Evolutionary conservation across 2,797 vertebrate genomes (phyloP), one percentile per base, ranked within the genome.

Genomic region (Argya squamiceps): DNA sequence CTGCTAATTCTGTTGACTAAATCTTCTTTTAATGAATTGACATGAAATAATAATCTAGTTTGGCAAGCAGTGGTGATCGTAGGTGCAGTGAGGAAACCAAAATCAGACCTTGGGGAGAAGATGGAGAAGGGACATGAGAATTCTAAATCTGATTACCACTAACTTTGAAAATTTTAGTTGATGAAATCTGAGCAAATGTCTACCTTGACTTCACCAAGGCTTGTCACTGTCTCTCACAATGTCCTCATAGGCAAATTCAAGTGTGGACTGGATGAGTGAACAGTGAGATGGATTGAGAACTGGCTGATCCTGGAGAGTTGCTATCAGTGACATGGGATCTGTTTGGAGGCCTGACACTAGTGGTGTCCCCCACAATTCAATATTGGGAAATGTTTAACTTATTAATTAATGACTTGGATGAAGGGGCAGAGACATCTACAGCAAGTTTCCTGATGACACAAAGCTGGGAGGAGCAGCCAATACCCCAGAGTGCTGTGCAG

Each of bases 11-110:
- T 79, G 18, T 69, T 74, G 71, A 69, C 37, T 58, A 49, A 53
- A 19, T 65, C 34, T 74, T 93, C 39, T 84, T 93, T 83, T 53
- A 77, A 85, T 64, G 43, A 87, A 11, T 21, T 70, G 58, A 63
- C 4, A 15, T 58, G 73, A 91, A 68, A 59, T 60, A 89, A 76
- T 82, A 78, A 59, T 55, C 36, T 43, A 41, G 43, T 75, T 32
- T 37, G 39, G 47, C 24, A 73, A 88, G 37, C 59, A 34, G 22
- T 49, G 62, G 10, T 82, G n/a, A 67, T 58, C 39, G 13, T 26
- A 64, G 50, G 30, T 80, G 18, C 30, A 52, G 43, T 71, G 76
- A 75, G 30, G 62, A 95, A 95, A 87, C 16, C 79, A 9, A 77
- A 49, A 75, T 63, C 36, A 75, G 64, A 7, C 29, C 63, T 29